Evolutionary conservation across 2,113 vertebrate species (phyloP), one percentile per base, ranked within the genome.

Genomic region (Hippocampus abdominalis): DNA sequence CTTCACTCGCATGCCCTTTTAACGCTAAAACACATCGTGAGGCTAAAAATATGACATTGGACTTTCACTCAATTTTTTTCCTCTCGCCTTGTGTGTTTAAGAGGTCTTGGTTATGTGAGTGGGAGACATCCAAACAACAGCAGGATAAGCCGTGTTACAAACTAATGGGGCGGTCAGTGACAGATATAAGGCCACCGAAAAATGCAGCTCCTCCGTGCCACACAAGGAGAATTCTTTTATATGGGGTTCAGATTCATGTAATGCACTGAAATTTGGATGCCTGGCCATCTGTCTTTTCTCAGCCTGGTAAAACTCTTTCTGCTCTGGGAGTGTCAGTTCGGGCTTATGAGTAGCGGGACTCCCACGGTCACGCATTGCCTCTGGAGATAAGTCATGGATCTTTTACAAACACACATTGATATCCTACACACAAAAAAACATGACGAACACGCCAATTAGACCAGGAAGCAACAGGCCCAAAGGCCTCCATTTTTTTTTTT

Each of bases 391-490:
- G 66, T 71, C 74, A 62, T 54, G 48, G 64, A 73, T 83, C 60
- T 70, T 72, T 75, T 68, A 73, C 76, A 78, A 80, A 82, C 73
- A 78, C n/a, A 73, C 59, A 63, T 60, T 53, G 62, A 75, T 74
- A 86, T 88, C 73, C 84, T 27, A 32, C 78, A 75, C 82, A 76
- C 80, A 86, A 78, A 69, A 73, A 77, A 74, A 69, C 62, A 66
- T 84, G 82, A 87, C 87, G 82, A 89, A 84, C 80, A 80, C 72
- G 73, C 87, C 84, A 89, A 90, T 90, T 90, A 89, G 81, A 76
- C 46, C 59, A 73, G 81, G 73, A 86, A 81, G 70, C 75, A 74
- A 64, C 71, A 69, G 72, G 59, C 79, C 71, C 79, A 29, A 64
- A 64, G 75, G 69, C 65, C 71, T 63, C 63, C 68, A 44, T 39